phyloP scores from a whole-genome alignment of 2,797 vertebrate species.

The Eulemur coronatus region DNA sequence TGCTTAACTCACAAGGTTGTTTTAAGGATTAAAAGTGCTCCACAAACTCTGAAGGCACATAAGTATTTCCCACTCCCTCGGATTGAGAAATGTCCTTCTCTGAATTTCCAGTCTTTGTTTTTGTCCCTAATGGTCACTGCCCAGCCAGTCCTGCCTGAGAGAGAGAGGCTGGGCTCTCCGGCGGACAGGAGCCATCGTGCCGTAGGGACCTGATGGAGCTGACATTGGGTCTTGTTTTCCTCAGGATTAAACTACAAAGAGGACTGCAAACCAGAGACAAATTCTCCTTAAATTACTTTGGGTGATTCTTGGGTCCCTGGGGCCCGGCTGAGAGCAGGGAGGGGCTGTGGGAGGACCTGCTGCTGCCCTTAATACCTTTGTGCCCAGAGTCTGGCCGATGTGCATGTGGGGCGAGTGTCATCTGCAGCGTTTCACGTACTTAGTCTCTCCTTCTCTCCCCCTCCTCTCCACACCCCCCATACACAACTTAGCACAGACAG shows the following conservation, averaged over 20 bases:
- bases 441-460: neutral
- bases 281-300: neutral
- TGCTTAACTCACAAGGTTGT: neutral
- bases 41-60: neutral
- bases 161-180: neutral
- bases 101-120: neutral
- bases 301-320: neutral
- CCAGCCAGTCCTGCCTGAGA: neutral
- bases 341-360: neutral
- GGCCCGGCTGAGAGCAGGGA: neutral
- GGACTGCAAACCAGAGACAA: neutral
- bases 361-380: neutral
- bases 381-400: neutral
- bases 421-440: neutral
- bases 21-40: neutral
- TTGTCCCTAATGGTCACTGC: neutral
- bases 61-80: neutral
- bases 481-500: neutral
- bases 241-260: neutral
- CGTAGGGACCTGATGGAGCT: neutral
- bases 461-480: rapidly evolving
- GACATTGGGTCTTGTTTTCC: neutral
- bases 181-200: neutral
- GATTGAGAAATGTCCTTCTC: neutral
- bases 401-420: neutral